Percentiles rank a stretch among this genome's conserved stretches.
These are phyloP conservation scores for Gymnoscelis rufifasciata DNA, from an alignment of 2,888 invertebrate genomes.

Conservation along the genomic window DNA sequence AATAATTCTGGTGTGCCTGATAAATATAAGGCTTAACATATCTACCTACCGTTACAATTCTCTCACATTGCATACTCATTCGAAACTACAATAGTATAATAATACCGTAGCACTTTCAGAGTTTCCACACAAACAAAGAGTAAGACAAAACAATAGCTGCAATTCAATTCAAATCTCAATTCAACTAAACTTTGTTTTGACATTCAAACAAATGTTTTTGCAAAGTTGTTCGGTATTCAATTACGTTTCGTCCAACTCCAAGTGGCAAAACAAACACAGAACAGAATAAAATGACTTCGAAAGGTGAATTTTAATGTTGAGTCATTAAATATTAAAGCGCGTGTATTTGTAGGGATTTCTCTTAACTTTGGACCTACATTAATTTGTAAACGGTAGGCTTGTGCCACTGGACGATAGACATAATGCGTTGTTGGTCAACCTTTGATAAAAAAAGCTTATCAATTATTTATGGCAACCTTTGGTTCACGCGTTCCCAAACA, in stretches of 20 bases:
- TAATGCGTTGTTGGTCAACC: too few species aligned
- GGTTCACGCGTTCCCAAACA: too few species aligned
- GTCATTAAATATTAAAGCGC: conserved; percentile 14
- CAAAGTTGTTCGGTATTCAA: conserved; percentile 46
- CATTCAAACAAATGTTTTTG: conserved; percentile 42
- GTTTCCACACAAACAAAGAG: conserved; percentile 17
- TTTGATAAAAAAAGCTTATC: too few species aligned
- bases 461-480: too few species aligned
- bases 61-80: too few species aligned
- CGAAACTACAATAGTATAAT: conserved; percentile 11
- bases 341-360: conserved; percentile 16
- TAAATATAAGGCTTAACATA: too few species aligned
- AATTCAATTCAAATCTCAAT: conserved; percentile 42
- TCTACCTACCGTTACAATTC: too few species aligned
- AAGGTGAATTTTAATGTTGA: conserved; percentile 24
- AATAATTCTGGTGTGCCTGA: too few species aligned
- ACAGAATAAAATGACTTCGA: conserved; percentile 20
- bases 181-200: conserved; percentile 41
- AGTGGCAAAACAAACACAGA: conserved; percentile 29
- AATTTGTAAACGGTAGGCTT: too few species aligned
- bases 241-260: conserved; percentile 36
- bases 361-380: not conserved
- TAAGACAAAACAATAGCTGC: conserved; percentile 20
- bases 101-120: not conserved
- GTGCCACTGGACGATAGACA: too few species aligned